Base-by-base conservation (phyloP, 1,140 invertebrate species). In the Diploscapter pachys region DNA sequence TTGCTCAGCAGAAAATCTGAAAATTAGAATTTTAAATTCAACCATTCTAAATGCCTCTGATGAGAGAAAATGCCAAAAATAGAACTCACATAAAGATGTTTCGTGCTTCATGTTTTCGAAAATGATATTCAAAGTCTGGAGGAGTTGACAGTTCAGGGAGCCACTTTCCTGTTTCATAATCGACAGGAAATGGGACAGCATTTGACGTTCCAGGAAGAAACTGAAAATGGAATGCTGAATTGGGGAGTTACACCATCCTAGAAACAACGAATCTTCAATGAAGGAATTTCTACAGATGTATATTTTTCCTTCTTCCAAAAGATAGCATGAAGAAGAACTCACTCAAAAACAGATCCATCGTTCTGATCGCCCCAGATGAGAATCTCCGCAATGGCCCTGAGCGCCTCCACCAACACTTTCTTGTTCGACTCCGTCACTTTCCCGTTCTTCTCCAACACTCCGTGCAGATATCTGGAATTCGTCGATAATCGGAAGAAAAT, bases 341-440 rank as follows among this genome's bases (percentile, higher is more conserved):
- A 98, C 96, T 99, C 96, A 89, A 99, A 99, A 53, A 99, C 95
- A 76, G 94, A 92, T 77, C 94, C 94, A 87, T 98, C 97, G 91
- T 99, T 99, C 88, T 99, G 96, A 88, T 99, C 97, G 51, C 97
- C 96, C 96, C 97, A 99, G 85, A 99, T 99, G 6, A 99, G 88
- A 85, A 99, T 99, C 89, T 99, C 96, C 48, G 96, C 94, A 82
- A 99, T 98, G 57, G 93, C 96, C 79, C 95, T 89, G 66, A 99
- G 87, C 0, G 94, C 97, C 88, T 99, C 96, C 9, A 99, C 95
- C n/a, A 99, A 87, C 11, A 98, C 89, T 51, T 93, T 91, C 80
- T 93, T 90, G 86, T 99, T 99, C 80, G 91, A 91, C 82, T 99
- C 96, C 11, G 93, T 95, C 0, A 99, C 95, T 9, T 91, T 94